Conservation (phyloP, 2,113 vertebrate genomes). For the Colaptes auratus region DNA sequence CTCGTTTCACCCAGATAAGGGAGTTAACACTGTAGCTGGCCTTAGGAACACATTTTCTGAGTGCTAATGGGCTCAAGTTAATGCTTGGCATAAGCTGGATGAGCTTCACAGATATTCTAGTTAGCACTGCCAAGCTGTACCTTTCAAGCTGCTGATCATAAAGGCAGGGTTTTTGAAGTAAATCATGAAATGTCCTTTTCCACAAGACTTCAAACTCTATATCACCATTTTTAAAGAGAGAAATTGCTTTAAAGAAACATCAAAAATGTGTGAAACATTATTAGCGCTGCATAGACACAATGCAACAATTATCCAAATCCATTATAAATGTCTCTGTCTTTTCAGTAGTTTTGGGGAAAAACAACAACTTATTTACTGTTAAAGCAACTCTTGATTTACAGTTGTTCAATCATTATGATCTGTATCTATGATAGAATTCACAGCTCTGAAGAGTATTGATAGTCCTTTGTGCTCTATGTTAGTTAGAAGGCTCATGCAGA, state of each 20-base stretch:
- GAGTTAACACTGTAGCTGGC: neutral
- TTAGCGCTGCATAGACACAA: neutral
- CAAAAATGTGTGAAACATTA: neutral
- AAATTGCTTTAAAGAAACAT: neutral
- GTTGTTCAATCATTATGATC: neutral
- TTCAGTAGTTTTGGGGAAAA: neutral
- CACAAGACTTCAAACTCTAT: neutral
- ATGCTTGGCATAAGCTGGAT: neutral
- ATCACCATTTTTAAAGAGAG: neutral
- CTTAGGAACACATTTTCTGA: neutral
- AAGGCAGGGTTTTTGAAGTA: neutral
- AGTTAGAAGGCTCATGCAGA: neutral
- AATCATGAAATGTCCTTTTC: neutral
- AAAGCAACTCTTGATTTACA: neutral
- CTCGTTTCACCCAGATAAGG: neutral
- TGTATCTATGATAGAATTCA: neutral
- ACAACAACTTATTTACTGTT: neutral
- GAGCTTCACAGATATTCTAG: conserved; percentile 6
- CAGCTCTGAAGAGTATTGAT: neutral
- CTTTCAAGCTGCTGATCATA: neutral
- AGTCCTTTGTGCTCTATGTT: neutral
- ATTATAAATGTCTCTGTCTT: neutral
- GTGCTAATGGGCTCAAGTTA: neutral
- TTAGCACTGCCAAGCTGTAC: neutral
- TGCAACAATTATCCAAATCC: neutral